Conservation (phyloP, 2,113 vertebrate genomes). For the Sinocyclocheilus rhinocerous region DNA sequence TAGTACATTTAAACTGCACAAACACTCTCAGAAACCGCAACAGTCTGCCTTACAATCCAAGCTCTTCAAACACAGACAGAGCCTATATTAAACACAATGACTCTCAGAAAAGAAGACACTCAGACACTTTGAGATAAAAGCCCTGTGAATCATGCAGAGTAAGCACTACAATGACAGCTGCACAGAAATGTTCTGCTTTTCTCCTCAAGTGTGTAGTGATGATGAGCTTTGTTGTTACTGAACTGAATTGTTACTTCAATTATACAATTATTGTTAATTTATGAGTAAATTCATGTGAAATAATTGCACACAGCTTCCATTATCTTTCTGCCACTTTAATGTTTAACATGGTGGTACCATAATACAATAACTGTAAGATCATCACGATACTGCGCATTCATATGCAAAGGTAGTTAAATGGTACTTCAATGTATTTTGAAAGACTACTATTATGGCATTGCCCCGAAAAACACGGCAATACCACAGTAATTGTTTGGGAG, state of each 20-base stretch:
- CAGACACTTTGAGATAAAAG: neutral
- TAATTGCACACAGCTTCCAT: neutral
- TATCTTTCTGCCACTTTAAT: neutral
- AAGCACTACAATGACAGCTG: neutral
- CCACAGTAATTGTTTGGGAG: too few relatives aligned
- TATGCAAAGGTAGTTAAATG: neutral
- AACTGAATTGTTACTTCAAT: neutral
- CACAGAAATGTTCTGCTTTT: neutral
- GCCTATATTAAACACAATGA: constrained; percentile 15
- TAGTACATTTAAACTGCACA: constrained; percentile 8
- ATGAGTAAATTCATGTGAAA: neutral
- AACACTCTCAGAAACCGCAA: neutral
- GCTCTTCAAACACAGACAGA: constrained; percentile 26
- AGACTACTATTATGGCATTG: neutral
- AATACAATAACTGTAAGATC: neutral
- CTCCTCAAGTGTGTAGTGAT: neutral
- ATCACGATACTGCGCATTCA: neutral
- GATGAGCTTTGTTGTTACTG: neutral
- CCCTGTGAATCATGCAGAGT: neutral
- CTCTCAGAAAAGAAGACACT: neutral
- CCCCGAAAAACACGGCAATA: neutral
- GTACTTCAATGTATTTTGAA: neutral
- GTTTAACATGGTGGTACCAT: neutral
- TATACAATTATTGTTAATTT: neutral
- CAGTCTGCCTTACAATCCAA: neutral